Conservation (phyloP, 2,888 invertebrate species). For the Bugulina stolonifera region DNA sequence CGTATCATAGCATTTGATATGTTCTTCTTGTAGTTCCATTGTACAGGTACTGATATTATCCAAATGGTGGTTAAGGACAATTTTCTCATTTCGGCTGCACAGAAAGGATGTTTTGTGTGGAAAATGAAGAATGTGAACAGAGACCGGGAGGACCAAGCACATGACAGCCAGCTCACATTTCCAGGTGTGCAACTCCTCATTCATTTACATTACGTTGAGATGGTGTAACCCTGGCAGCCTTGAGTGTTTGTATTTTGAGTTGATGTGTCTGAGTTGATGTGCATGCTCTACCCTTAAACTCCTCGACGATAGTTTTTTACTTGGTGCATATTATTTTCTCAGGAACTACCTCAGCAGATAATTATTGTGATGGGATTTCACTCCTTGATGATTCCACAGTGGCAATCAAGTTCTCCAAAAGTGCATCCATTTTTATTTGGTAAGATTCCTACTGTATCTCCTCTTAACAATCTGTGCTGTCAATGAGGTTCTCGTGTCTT, state of each 20-base stretch:
- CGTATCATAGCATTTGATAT: too few relatives aligned
- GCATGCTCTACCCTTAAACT: too few relatives aligned
- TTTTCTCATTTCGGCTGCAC: constrained; percentile 9
- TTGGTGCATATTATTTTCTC: too few relatives aligned
- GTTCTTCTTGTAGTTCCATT: constrained; percentile 18
- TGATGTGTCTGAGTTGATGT: too few relatives aligned
- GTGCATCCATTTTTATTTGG: constrained; percentile 17
- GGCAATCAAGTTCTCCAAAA: constrained; percentile 21
- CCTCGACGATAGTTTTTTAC: too few relatives aligned
- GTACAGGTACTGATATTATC: constrained; percentile 17
- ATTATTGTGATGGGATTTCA: constrained; percentile 21
- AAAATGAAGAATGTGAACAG: constrained; percentile 21
- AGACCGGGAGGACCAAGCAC: constrained; percentile 10
- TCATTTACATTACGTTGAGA: too few relatives aligned
- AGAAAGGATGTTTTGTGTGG: constrained; percentile 22
- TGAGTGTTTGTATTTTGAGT: too few relatives aligned
- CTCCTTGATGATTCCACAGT: constrained; percentile 21
- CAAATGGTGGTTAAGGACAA: constrained; percentile 14
- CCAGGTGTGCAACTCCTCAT: constrained; percentile 12
- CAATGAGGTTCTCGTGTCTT: neutral
- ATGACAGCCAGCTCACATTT: constrained; percentile 17
- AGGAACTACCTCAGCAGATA: neutral
- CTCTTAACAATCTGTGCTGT: neutral
- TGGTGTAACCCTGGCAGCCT: too few relatives aligned
- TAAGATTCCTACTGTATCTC: neutral